Percentiles rank a stretch among this genome's conserved stretches.
phyloP scores from a whole-genome alignment of 2,113 vertebrate species.

The Macheiramphus alcinus region DNA sequence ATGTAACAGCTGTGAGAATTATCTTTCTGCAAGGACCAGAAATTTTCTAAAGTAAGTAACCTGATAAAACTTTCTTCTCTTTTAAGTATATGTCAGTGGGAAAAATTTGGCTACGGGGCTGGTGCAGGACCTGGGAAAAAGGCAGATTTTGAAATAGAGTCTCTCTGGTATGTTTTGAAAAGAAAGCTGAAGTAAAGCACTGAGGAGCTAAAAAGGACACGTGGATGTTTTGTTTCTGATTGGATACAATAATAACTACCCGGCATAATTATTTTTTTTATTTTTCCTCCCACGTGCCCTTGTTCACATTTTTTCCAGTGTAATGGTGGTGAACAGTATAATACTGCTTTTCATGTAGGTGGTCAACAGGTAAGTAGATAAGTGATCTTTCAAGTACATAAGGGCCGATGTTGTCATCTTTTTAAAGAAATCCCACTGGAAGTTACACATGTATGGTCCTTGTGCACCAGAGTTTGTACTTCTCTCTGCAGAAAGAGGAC shows the following conservation, averaged over 20 bases:
- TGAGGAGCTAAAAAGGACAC: not conserved
- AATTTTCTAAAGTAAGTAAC: not conserved
- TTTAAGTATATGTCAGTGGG: not conserved
- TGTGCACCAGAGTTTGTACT: not conserved
- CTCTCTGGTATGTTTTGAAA: not conserved
- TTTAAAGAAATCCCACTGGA: not conserved
- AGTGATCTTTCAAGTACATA: not conserved
- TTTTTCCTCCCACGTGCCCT: not conserved
- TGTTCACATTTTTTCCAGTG: not conserved
- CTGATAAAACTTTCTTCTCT: not conserved
- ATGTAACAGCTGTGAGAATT: not conserved
- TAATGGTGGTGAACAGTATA: not conserved
- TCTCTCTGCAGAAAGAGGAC: not conserved
- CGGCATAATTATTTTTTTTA: too few species aligned
- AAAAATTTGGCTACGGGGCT: not conserved
- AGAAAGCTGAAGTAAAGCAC: not conserved
- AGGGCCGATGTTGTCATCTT: not conserved
- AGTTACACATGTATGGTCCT: not conserved
- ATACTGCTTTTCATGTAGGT: not conserved
- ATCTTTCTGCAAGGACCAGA: not conserved
- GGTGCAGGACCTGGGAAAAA: not conserved
- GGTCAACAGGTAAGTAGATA: not conserved
- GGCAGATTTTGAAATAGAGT: not conserved
- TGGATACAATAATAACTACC: not conserved
- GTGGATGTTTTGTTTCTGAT: not conserved